Evolutionary conservation across 2,888 invertebrate species (phyloP).

Genomic region (Conus canariensis): DNA sequence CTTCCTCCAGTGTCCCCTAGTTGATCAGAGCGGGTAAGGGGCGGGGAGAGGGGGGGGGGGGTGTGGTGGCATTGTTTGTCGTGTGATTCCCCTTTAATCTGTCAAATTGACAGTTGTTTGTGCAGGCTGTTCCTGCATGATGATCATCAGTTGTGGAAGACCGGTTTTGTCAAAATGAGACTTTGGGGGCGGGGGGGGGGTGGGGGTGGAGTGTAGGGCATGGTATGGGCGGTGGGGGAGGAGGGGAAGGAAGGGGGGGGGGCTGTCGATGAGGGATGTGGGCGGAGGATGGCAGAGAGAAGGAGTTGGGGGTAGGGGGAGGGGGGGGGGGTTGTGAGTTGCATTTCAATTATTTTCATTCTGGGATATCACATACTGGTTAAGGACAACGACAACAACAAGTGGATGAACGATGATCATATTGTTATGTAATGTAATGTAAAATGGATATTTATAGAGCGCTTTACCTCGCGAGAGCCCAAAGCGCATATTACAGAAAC

Average conservation of each 20-base stretch:
- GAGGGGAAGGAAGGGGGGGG: neutral
- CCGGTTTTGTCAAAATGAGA: slow-evolving; percentile 14
- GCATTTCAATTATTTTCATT: no score
- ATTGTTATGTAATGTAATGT: no score
- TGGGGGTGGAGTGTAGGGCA: neutral
- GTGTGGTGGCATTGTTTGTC: slow-evolving; percentile 14
- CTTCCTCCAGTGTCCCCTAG: neutral
- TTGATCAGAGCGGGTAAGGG: no score
- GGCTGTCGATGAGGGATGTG: neutral
- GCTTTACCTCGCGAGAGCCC: no score
- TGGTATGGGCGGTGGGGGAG: neutral
- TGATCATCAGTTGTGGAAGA: neutral
- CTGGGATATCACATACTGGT: no score
- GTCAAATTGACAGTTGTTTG: slow-evolving; percentile 7
- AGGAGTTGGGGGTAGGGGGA: neutral
- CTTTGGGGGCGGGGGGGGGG: neutral
- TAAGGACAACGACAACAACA: no score
- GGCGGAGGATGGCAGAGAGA: neutral
- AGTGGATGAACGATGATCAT: no score
- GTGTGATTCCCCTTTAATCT: slow-evolving; percentile 8
- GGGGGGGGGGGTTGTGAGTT: neutral
- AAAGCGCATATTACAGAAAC: no score
- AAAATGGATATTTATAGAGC: no score
- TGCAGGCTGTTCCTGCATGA: neutral
- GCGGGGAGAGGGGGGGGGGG: neutral